Evolutionary conservation across 2,113 vertebrate species (phyloP).

Genomic region (Spilogale gracilis): DNA sequence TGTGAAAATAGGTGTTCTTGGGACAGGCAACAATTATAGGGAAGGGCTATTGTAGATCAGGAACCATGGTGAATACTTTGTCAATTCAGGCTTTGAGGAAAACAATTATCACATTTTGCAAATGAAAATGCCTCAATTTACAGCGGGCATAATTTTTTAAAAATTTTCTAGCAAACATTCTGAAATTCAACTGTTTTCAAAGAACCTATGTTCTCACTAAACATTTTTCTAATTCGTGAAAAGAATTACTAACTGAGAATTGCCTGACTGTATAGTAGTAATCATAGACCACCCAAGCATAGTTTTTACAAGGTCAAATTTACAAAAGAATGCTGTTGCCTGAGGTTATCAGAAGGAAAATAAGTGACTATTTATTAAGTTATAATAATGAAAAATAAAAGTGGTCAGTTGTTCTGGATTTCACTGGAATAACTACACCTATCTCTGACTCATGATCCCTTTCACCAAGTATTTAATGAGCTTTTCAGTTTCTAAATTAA

Average conservation of each 20-base stretch:
- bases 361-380: constrained; percentile 71
- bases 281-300: constrained; percentile 74
- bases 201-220: constrained; percentile 72
- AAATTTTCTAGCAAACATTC: constrained; percentile 58
- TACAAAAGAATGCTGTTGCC: constrained; percentile 75
- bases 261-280: constrained; percentile 55
- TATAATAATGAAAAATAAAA: constrained; percentile 63
- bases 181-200: constrained; percentile 71
- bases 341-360: constrained; percentile 72
- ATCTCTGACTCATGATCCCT: constrained; percentile 71
- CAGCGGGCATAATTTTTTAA: constrained; percentile 46
- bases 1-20: constrained; percentile 52
- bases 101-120: constrained; percentile 47
- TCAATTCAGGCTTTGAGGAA: constrained; percentile 61
- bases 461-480: constrained; percentile 81
- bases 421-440: constrained; percentile 78
- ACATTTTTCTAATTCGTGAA: constrained; percentile 68
- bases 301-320: constrained; percentile 76
- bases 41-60: background rate
- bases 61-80: background rate
- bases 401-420: constrained; percentile 59
- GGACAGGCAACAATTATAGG: constrained; percentile 33
- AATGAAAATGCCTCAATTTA: constrained; percentile 62
- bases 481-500: constrained; percentile 78
- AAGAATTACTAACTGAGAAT: constrained; percentile 67